phyloP scores from a whole-genome alignment of 2,888 invertebrate species.

The Apotomis turbidana region DNA sequence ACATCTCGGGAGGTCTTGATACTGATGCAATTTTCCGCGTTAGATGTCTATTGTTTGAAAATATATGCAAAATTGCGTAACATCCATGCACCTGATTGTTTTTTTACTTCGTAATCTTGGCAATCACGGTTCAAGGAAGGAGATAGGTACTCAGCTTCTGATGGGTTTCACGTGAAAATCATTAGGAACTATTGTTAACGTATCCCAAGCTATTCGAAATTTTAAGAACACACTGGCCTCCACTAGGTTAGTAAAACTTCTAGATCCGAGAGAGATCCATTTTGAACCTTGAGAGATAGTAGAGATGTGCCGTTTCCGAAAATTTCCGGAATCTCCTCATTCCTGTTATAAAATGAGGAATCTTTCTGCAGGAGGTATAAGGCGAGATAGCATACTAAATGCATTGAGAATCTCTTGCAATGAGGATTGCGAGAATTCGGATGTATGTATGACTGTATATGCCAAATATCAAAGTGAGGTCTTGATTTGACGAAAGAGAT shows the following conservation, averaged over 20 bases:
- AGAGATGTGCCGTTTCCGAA: no score
- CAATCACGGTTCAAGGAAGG: constrained; percentile 11
- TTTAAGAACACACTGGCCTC: not conserved
- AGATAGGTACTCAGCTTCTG: not conserved
- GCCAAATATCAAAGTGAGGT: no score
- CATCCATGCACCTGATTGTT: constrained; percentile 12
- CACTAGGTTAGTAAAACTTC: not conserved
- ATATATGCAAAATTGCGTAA: constrained; percentile 21
- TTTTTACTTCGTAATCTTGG: constrained; percentile 1
- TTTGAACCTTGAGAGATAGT: no score
- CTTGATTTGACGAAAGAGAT: no score
- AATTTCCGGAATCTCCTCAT: no score
- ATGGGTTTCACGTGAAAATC: constrained; percentile 11
- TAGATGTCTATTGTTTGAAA: constrained; percentile 24
- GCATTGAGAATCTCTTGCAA: no score
- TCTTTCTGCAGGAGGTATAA: no score
- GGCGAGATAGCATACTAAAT: no score
- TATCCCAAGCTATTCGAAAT: not conserved
- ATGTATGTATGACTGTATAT: no score
- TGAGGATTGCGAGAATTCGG: no score
- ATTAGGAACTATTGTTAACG: not conserved
- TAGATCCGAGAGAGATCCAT: no score
- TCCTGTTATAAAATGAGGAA: no score
- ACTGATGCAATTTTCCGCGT: constrained; percentile 40
- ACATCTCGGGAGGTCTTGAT: constrained; percentile 51